Evolutionary conservation across 2,888 invertebrate species (phyloP).

Genomic region (Drosophila mayaguana): DNA sequence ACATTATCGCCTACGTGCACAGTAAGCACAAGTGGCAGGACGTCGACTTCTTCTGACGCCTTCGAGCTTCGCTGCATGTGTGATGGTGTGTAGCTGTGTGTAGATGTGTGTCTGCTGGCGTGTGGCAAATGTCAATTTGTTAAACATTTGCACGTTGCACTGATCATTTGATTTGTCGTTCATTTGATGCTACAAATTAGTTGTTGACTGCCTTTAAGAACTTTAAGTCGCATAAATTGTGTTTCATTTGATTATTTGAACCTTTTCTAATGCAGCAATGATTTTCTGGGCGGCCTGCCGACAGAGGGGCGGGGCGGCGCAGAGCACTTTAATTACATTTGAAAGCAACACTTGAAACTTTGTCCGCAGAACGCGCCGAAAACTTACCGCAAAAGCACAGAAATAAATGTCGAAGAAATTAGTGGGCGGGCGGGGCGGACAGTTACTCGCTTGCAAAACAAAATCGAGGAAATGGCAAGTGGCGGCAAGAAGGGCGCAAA

Average conservation of each 20-base stretch:
- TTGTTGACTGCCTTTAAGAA: constrained; percentile 59
- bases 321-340: constrained; percentile 77
- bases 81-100: constrained; percentile 19
- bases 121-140: constrained; percentile 79
- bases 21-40: constrained; percentile 69
- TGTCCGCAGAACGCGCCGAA: constrained; percentile 54
- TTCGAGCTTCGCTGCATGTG: constrained; percentile 36
- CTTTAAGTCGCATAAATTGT: constrained; percentile 11
- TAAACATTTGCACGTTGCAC: constrained; percentile 82
- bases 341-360: constrained; percentile 80
- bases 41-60: constrained; percentile 51
- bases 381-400: constrained; percentile 78
- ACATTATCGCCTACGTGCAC: constrained; percentile 82
- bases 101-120: constrained; percentile 26
- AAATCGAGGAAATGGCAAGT: constrained; percentile 58
- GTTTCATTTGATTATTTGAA: constrained; percentile 53
- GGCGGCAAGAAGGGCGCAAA: background rate
- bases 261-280: constrained; percentile 53
- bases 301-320: background rate
- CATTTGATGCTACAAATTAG: constrained; percentile 81
- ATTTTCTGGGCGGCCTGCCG: constrained; percentile 25
- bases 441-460: constrained; percentile 31
- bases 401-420: constrained; percentile 78
- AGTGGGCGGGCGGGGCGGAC: constrained; percentile 27
- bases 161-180: constrained; percentile 83